Conservation (phyloP, 2,888 invertebrate species). For the Taenaris catops region DNA sequence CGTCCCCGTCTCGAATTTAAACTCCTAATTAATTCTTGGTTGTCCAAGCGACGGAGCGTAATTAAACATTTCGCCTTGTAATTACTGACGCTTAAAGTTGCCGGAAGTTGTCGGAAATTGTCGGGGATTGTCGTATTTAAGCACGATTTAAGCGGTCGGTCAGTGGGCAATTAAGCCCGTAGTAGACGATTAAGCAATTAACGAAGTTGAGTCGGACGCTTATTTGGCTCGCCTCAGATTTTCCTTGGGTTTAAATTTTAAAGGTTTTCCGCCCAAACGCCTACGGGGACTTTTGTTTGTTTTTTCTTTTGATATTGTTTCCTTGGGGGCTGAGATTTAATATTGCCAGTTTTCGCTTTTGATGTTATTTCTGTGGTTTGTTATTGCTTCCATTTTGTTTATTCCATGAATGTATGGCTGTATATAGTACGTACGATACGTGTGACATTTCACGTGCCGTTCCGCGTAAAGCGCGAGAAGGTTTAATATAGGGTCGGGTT, state of each 20-base stretch:
- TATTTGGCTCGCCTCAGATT: slow-evolving; percentile 56
- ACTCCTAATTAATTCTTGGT: slow-evolving; percentile 65
- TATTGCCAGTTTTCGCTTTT: slow-evolving; percentile 17
- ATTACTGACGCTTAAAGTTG: slow-evolving; percentile 58
- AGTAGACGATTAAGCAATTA: slow-evolving; percentile 75
- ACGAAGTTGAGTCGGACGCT: slow-evolving; percentile 68
- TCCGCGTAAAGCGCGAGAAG: too few relatives aligned
- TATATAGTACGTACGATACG: too few relatives aligned
- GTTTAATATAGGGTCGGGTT: too few relatives aligned
- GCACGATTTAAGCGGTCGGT: slow-evolving; percentile 68
- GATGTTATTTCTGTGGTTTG: slow-evolving; percentile 1
- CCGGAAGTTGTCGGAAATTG: slow-evolving; percentile 50
- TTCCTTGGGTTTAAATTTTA: slow-evolving; percentile 47
- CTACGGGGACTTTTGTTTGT: slow-evolving; percentile 24
- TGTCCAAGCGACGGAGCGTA: slow-evolving; percentile 58
- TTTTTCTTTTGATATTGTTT: slow-evolving; percentile 22
- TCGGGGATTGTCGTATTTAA: slow-evolving; percentile 54
- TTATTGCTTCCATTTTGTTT: too few relatives aligned
- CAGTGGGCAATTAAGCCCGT: slow-evolving; percentile 64
- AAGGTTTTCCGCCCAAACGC: slow-evolving; percentile 26
- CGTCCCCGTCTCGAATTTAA: slow-evolving; percentile 30
- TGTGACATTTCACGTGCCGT: too few relatives aligned
- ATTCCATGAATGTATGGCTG: too few relatives aligned
- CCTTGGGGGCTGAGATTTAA: slow-evolving; percentile 17
- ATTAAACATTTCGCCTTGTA: slow-evolving; percentile 78